A percentile compares a stretch with the other conserved stretches of the same genome.
Evolutionary conservation across 2,888 invertebrate species (phyloP).

Genomic region (Trichopria drosophilae): DNA sequence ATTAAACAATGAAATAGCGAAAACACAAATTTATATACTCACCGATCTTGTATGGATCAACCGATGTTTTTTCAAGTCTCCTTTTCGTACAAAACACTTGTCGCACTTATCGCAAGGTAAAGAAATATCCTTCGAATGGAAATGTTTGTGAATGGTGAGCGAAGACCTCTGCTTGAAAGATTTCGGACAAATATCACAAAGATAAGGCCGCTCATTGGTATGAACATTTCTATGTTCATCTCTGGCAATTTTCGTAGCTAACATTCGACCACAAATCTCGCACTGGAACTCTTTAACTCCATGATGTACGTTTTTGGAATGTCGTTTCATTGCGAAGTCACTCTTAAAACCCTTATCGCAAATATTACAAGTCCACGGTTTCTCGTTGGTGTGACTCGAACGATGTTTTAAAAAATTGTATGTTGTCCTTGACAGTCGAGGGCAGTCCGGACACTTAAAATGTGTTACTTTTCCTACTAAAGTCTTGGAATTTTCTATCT

Average conservation of each 20-base stretch:
- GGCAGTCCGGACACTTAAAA: conserved; percentile 64
- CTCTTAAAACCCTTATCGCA: conserved; percentile 61
- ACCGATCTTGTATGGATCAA: too few species aligned
- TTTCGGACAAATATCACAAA: conserved; percentile 61
- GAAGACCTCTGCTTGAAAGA: conserved; percentile 60
- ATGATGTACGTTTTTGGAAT: conserved; percentile 61
- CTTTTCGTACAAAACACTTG: too few species aligned
- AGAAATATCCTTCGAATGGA: too few species aligned
- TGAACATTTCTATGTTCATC: conserved; percentile 60
- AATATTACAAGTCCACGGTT: conserved; percentile 58
- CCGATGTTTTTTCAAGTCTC: too few species aligned
- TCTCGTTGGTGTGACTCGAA: conserved; percentile 44
- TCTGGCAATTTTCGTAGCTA: conserved; percentile 59
- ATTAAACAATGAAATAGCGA: too few species aligned
- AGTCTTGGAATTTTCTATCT: conserved; percentile 29
- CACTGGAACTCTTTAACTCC: conserved; percentile 60
- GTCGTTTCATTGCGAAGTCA: conserved; percentile 62
- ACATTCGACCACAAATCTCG: conserved; percentile 59
- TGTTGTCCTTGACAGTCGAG: conserved; percentile 63
- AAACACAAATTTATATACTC: too few species aligned
- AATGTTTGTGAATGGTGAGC: conserved; percentile 61
- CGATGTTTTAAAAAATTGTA: conserved; percentile 55
- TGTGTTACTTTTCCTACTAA: conserved; percentile 59
- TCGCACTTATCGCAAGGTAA: too few species aligned
- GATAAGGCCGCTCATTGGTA: conserved; percentile 56